These are phyloP conservation scores for Phrynocephalus guinanensis DNA, from an alignment of 2,797 vertebrate species.

Conservation along the genomic window DNA sequence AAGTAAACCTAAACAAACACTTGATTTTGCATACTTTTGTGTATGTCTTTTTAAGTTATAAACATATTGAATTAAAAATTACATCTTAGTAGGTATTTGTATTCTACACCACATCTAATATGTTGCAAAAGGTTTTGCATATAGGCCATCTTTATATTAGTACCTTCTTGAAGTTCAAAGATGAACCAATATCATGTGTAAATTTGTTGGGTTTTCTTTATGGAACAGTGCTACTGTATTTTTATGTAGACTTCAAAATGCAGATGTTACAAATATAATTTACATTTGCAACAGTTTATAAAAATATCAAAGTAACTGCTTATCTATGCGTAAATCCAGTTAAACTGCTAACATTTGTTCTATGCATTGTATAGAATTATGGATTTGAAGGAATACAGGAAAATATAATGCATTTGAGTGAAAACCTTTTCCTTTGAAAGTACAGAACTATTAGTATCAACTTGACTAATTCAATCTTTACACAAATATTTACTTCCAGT, in stretches of 20 bases:
- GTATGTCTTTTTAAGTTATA: constrained; percentile 78
- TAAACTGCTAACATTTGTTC: constrained; percentile 56
- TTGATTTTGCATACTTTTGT: constrained; percentile 75
- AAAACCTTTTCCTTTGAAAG: constrained; percentile 22
- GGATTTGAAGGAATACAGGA: constrained; percentile 46
- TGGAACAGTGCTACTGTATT: constrained; percentile 25
- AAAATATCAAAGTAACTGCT: constrained; percentile 76
- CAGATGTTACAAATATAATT: constrained; percentile 53
- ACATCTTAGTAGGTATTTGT: constrained; percentile 65
- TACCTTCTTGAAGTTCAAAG: constrained; percentile 37
- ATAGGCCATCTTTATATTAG: constrained; percentile 31
- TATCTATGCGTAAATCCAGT: constrained; percentile 61
- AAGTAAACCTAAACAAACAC: constrained; percentile 79
- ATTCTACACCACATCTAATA: constrained; percentile 43
- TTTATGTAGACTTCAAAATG: constrained; percentile 58
- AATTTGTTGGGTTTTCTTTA: constrained; percentile 59
- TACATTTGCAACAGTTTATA: constrained; percentile 70
- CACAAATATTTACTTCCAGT: constrained; percentile 27
- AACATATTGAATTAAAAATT: constrained; percentile 73
- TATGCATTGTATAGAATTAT: constrained; percentile 41
- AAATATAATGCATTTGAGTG: constrained; percentile 12
- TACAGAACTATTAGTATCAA: background rate
- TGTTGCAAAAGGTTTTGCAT: constrained; percentile 41
- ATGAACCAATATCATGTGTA: constrained; percentile 54
- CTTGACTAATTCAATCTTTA: constrained; percentile 38